Evolutionary conservation across 2,797 vertebrate species (phyloP).

Genomic region (Semaprochilodus insignis): DNA sequence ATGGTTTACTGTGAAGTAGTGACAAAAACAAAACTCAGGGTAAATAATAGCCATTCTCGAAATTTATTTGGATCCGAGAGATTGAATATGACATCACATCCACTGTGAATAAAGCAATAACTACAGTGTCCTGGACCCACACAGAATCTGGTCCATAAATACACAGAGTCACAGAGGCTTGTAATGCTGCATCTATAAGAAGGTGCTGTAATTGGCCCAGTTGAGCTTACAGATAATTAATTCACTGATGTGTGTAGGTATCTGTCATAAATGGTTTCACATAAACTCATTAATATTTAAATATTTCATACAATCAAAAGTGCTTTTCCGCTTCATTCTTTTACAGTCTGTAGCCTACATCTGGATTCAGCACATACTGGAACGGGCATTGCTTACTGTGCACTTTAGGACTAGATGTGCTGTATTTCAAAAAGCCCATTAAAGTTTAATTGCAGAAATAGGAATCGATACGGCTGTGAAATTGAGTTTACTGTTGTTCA

Average conservation of each 20-base stretch:
- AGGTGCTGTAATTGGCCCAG: neutral
- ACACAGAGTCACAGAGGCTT: neutral
- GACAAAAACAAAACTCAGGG: neutral
- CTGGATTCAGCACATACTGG: conserved; percentile 20
- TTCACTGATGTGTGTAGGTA: neutral
- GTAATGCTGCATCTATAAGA: neutral
- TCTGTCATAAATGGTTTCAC: conserved; percentile 1
- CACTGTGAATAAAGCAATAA: neutral
- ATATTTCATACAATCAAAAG: neutral
- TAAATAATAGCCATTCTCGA: conserved; percentile 6
- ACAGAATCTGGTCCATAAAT: neutral
- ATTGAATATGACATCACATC: conserved; percentile 15
- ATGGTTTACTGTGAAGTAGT: neutral
- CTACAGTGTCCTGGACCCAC: neutral
- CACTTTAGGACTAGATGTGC: conserved; percentile 48
- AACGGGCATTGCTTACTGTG: conserved; percentile 64
- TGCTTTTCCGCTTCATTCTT: neutral
- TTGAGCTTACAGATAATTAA: neutral
- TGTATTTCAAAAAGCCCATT: conserved; percentile 23
- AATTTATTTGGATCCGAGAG: conserved; percentile 10
- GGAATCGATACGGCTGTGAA: neutral
- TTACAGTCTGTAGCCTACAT: neutral
- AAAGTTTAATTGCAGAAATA: conserved; percentile 9
- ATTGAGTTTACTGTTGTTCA: conserved; percentile 1
- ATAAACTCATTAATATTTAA: neutral